These are phyloP conservation scores for Sitobion miscanthi DNA, from an alignment of 1,140 invertebrate genomes.

Conservation along the genomic window DNA sequence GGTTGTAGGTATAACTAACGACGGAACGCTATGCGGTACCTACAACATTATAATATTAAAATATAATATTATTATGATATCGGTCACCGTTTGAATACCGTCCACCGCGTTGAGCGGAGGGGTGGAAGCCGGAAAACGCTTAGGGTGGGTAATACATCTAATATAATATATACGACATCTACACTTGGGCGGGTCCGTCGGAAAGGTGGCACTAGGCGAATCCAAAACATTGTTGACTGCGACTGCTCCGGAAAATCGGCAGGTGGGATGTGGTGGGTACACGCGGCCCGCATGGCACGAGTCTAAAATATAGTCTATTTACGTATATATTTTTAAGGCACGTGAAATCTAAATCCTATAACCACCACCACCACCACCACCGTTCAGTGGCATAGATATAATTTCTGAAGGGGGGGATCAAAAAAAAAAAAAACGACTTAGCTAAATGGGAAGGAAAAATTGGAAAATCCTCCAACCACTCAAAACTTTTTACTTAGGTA, in stretches of 20 bases:
- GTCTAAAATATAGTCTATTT: neutral
- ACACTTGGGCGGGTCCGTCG: neutral
- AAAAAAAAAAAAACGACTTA: too few species aligned
- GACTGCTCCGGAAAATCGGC: neutral
- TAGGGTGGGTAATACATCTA: neutral
- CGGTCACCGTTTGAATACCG: neutral
- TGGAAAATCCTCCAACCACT: too few species aligned
- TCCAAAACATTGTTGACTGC: neutral
- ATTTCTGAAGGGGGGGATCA: too few species aligned
- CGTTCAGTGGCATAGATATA: too few species aligned
- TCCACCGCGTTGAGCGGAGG: neutral
- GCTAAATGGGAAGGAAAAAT: too few species aligned
- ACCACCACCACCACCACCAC: neutral
- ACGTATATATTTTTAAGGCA: neutral
- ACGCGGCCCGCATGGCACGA: neutral
- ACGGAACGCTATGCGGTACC: too few species aligned
- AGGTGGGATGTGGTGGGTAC: too few species aligned
- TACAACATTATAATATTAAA: neutral
- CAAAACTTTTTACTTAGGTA: too few species aligned
- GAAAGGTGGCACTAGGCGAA: neutral
- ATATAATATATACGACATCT: neutral
- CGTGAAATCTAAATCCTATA: neutral
- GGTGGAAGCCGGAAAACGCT: neutral
- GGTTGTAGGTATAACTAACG: too few species aligned
- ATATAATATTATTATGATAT: neutral